Base-by-base conservation (phyloP, 2,888 invertebrate genomes). In the Gari tellinella region DNA sequence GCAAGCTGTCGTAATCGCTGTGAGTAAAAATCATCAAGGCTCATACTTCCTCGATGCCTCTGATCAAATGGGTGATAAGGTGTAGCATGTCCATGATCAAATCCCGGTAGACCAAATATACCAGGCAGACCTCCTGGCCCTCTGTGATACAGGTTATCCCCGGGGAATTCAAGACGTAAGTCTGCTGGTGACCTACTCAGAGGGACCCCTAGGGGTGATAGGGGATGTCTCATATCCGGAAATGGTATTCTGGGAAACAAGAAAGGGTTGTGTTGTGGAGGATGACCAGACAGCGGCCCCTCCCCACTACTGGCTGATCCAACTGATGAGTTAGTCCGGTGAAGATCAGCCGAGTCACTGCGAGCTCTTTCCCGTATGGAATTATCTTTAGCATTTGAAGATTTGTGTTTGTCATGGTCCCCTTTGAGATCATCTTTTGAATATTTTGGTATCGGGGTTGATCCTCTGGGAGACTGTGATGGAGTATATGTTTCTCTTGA, bases 1-100 rank as follows among this genome's bases (percentile, higher is more conserved):
- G 98, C 98, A 94, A 98, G 95, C 95, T 98, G 97, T 94, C 98
- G 96, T 95, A 98, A 96, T 95, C 98, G 96, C 95, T 98, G 97
- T 94, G 98, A 98, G 95, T 98, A 99, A 95, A 98, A 98, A 40
- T 79, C 79, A 64, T 78, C 78, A 5, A 73, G 48, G 48, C 60
- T 73, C 73, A 78, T 70, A 23, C 69, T 63, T 40, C 49, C 40
- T 10, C 38, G 17, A 43, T 61, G 57, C 43, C 79, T 63, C 56
- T 65, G 70, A 55, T 74, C 74, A 70, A 79, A 82, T 61, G 81
- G 78, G 61, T 79, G 80, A 70, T 76, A 80, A 46, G 81, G 82
- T 41, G 81, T 63, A 48, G 74, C 60, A 31, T 4, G 73, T 56
- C 75, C 65, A 38, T 70, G 78, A 15, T 79, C 80, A 68, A 77